These are phyloP conservation scores for Actias luna DNA, from an alignment of 2,888 invertebrate genomes.

Conservation along the genomic window DNA sequence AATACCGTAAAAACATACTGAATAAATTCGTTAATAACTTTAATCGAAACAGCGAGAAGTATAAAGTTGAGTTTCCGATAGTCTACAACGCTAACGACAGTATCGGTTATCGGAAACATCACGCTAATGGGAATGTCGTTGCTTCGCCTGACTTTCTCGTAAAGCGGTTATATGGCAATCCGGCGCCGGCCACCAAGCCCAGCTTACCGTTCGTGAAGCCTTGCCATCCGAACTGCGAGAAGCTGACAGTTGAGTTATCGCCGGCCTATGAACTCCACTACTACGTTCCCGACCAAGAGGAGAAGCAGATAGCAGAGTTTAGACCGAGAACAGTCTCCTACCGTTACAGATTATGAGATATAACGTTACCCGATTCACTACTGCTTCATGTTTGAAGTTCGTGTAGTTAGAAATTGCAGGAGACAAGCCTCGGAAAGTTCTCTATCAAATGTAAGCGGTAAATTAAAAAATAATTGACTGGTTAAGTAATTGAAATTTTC, in stretches of 20 bases:
- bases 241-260: conserved; percentile 57
- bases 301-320: conserved; percentile 43
- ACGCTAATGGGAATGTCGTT: conserved; percentile 40
- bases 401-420: conserved; percentile 10
- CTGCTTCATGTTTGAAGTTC: conserved; percentile 5
- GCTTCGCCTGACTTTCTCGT: conserved; percentile 61
- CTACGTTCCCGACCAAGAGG: conserved; percentile 71
- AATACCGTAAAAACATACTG: conserved; percentile 58
- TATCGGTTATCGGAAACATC: conserved; percentile 48
- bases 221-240: conserved; percentile 56
- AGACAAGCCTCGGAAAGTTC: background rate
- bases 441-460: background rate
- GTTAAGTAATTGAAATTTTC: background rate
- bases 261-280: conserved; percentile 73
- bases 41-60: conserved; percentile 62
- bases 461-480: background rate
- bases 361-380: conserved; percentile 6
- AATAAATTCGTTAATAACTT: conserved; percentile 65
- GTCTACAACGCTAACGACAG: conserved; percentile 69
- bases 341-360: conserved; percentile 45
- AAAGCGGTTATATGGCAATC: conserved; percentile 45
- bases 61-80: conserved; percentile 64
- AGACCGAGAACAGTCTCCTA: conserved; percentile 34
- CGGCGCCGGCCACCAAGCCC: conserved; percentile 24
- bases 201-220: conserved; percentile 25